Evolutionary conservation across 1,140 invertebrate species (phyloP).

Genomic region (Tetragonula clypearis): DNA sequence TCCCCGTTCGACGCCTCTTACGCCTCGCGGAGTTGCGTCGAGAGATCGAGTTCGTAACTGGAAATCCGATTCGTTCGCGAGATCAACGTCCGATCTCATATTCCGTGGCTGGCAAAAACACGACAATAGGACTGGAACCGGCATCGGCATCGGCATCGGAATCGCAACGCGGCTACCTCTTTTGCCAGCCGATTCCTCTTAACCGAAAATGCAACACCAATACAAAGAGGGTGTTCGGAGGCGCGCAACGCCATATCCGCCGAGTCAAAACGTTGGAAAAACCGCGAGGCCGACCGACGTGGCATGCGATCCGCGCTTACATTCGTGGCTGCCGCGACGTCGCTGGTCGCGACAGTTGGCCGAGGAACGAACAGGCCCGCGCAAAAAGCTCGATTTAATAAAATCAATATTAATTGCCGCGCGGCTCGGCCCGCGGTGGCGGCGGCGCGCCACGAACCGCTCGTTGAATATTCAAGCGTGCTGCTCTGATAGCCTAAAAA

Average conservation of each 20-base stretch:
- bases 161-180: background rate
- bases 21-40: background rate
- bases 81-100: background rate
- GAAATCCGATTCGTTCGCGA: background rate
- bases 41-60: background rate
- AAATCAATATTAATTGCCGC: slow-evolving; percentile 80
- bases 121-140: background rate
- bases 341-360: slow-evolving; percentile 54
- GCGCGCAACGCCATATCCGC: slow-evolving; percentile 9
- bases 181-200: background rate
- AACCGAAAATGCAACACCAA: background rate
- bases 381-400: slow-evolving; percentile 75
- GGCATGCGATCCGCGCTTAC: slow-evolving; percentile 43
- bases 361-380: slow-evolving; percentile 13
- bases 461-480: slow-evolving; percentile 79
- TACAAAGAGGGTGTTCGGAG: background rate
- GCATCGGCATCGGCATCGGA: background rate
- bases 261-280: slow-evolving; percentile 20
- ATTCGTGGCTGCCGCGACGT: slow-evolving; percentile 1
- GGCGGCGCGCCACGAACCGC: slow-evolving; percentile 42
- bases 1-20: background rate
- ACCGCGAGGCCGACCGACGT: background rate
- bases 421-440: slow-evolving; percentile 37
- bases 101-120: background rate
- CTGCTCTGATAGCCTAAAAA: slow-evolving; percentile 71